These are phyloP conservation scores for Propithecus perrieri DNA, from an alignment of 2,797 vertebrate species.

Conservation along the genomic window DNA sequence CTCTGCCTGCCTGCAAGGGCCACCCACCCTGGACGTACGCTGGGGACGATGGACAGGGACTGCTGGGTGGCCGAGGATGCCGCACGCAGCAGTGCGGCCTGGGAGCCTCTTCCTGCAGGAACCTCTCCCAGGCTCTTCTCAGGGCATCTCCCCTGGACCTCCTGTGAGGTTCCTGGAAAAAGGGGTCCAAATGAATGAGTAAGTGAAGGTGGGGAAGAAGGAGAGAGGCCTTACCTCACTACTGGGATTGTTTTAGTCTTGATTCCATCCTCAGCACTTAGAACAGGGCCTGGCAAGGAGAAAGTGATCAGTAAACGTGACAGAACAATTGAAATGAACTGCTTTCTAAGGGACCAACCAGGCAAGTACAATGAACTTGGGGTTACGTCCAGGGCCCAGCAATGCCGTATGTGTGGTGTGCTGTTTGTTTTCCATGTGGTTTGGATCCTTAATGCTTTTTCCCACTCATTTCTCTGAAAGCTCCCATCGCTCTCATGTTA, in stretches of 20 bases:
- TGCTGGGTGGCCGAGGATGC: background rate
- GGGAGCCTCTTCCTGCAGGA: background rate
- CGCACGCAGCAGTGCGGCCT: background rate
- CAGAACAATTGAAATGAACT: background rate
- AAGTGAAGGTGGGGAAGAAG: background rate
- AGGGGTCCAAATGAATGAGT: background rate
- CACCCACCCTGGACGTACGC: rapidly evolving
- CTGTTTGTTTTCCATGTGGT: background rate
- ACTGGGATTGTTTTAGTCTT: background rate
- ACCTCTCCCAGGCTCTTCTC: background rate
- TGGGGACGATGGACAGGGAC: background rate
- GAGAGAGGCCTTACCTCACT: background rate
- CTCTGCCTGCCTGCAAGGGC: background rate
- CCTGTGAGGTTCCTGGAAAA: background rate
- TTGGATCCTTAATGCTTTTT: background rate
- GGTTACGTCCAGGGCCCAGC: background rate
- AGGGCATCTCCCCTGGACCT: background rate
- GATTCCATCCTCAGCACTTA: background rate
- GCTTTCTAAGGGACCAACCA: background rate
- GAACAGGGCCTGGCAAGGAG: background rate
- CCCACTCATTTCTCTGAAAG: background rate
- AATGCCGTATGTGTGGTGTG: background rate
- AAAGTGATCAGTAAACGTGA: background rate
- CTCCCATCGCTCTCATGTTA: background rate
- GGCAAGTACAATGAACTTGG: background rate